Conservation (phyloP, 2,888 invertebrate species). For the Tiliacea aurago region DNA sequence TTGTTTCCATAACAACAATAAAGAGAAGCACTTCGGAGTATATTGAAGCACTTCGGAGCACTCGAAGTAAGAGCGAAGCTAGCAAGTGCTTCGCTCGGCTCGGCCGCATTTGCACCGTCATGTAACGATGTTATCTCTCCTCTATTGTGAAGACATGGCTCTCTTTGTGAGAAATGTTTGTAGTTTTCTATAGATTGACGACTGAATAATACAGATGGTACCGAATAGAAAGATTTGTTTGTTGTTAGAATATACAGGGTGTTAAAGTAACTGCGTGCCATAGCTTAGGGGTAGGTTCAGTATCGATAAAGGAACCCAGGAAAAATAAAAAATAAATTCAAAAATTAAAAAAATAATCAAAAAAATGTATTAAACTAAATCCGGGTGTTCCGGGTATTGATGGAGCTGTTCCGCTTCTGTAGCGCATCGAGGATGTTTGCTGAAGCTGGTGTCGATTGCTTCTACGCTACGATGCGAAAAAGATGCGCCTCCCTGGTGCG, state of each 20-base stretch:
- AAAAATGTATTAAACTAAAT: no score
- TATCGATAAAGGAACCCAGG: no score
- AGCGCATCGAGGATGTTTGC: no score
- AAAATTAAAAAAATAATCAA: no score
- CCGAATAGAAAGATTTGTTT: slow-evolving; percentile 36
- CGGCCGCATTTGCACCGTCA: slow-evolving; percentile 52
- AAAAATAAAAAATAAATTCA: no score
- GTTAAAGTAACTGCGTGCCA: no score
- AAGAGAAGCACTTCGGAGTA: slow-evolving; percentile 28
- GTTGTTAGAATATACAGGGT: slow-evolving; percentile 9
- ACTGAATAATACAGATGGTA: slow-evolving; percentile 43
- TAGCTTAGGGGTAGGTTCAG: no score
- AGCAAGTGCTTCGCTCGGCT: slow-evolving; percentile 46
- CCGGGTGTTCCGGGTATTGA: no score
- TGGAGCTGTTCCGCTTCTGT: no score
- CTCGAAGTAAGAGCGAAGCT: slow-evolving; percentile 33
- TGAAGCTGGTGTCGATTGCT: no score
- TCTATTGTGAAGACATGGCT: slow-evolving; percentile 38
- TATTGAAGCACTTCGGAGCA: slow-evolving; percentile 48
- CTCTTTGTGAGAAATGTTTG: slow-evolving; percentile 44
- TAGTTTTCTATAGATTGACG: slow-evolving; percentile 46
- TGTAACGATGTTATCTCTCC: slow-evolving; percentile 57
- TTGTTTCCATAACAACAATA: slow-evolving; percentile 59
- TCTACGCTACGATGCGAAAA: no score
- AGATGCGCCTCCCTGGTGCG: no score